phyloP scores from a whole-genome alignment of 1,140 invertebrate genomes.

The Arion vulgaris region DNA sequence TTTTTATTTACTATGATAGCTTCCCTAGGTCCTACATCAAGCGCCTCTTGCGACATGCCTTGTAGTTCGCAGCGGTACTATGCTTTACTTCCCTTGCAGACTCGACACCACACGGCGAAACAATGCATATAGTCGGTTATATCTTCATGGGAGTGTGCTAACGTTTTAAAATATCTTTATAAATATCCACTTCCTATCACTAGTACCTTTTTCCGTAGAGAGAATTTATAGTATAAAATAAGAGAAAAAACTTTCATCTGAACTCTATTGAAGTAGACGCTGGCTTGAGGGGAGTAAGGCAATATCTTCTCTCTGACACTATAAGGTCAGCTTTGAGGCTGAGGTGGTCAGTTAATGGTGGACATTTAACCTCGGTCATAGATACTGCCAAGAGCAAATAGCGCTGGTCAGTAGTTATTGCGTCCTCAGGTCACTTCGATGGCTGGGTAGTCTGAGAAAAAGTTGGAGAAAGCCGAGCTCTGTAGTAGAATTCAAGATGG shows the following conservation, averaged over 20 bases:
- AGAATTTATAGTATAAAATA: neutral
- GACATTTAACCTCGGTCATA: slow-evolving; percentile 26
- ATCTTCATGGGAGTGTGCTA: too few species aligned
- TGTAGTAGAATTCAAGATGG: too few species aligned
- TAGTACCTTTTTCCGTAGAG: neutral
- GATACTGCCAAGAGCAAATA: slow-evolving; percentile 14
- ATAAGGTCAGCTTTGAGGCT: slow-evolving; percentile 14
- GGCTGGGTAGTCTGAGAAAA: too few species aligned
- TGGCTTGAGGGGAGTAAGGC: neutral
- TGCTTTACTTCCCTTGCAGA: too few species aligned
- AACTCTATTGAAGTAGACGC: neutral
- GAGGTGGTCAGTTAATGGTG: slow-evolving; percentile 19
- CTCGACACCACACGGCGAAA: too few species aligned
- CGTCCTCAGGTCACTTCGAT: slow-evolving; percentile 2
- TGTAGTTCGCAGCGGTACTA: too few species aligned
- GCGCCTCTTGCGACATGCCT: too few species aligned
- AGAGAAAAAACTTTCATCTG: neutral
- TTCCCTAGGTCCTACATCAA: too few species aligned
- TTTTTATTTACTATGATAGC: too few species aligned
- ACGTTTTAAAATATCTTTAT: too few species aligned
- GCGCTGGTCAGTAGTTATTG: slow-evolving; percentile 22
- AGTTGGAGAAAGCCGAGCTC: too few species aligned
- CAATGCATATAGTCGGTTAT: too few species aligned
- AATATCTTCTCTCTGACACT: neutral
- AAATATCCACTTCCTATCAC: neutral